These are phyloP conservation scores for Larimichthys polyactis DNA, from an alignment of 2,113 vertebrate species.

Conservation along the genomic window DNA sequence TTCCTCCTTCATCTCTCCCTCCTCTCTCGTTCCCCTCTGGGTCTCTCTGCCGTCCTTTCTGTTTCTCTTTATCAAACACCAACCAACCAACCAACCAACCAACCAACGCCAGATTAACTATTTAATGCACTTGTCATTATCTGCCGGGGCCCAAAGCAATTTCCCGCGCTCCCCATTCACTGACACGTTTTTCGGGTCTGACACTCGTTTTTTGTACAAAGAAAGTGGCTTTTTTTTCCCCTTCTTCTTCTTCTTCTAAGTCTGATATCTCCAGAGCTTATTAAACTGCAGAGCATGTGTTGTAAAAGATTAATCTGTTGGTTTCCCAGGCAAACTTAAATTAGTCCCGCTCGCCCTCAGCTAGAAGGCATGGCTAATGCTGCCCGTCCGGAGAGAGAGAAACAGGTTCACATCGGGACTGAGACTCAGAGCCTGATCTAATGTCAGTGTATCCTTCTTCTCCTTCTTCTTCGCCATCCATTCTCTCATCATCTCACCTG, in stretches of 20 bases:
- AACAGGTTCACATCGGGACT: constrained; percentile 64
- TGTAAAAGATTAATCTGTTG: constrained; percentile 82
- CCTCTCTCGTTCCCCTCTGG: constrained; percentile 56
- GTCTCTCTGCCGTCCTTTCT: constrained; percentile 42
- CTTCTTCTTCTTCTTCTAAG: constrained; percentile 54
- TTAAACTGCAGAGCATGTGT: constrained; percentile 80
- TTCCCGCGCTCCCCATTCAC: constrained; percentile 62
- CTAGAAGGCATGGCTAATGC: constrained; percentile 77
- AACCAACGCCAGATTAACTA: constrained; percentile 77
- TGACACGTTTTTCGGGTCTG: constrained; percentile 64
- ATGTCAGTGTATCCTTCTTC: constrained; percentile 59
- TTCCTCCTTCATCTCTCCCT: constrained; percentile 57
- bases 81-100: not conserved
- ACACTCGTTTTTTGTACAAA: constrained; percentile 64
- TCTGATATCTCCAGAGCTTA: constrained; percentile 78
- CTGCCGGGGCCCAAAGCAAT: constrained; percentile 74
- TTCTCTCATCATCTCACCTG: not conserved
- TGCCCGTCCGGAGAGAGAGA: constrained; percentile 59
- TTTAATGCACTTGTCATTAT: constrained; percentile 82
- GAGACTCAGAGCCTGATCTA: constrained; percentile 59
- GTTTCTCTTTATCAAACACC: constrained; percentile 74
- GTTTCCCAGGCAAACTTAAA: constrained; percentile 81
- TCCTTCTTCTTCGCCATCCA: constrained; percentile 16
- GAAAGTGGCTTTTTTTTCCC: constrained; percentile 26
- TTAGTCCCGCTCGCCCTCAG: constrained; percentile 70